Base-by-base conservation (phyloP, 2,797 vertebrate species). In the Diglossa cyanea region DNA sequence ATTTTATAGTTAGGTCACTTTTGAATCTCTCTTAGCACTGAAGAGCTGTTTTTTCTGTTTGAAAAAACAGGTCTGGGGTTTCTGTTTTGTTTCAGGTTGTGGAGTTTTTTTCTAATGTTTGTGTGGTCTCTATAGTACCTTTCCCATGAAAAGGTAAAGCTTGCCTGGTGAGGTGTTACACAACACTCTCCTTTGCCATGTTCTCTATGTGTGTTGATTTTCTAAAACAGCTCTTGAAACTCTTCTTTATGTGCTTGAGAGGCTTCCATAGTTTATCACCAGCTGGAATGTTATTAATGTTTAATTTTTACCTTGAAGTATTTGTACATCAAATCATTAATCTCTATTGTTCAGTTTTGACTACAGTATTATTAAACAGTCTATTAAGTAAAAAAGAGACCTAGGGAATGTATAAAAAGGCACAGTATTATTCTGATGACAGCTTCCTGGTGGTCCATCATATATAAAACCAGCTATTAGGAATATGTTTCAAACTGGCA, bases 291-390 rank as follows among this genome's bases (percentile, higher is more conserved):
- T 81, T 79, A 86, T 37, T 87, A 37, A 88, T 17, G 4, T 83
- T 95, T 83, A 71, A 90, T 96, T 93, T 93, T 93, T 73, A 96
- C 55, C 82, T 95, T 86, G 51, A 91, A 91, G 37, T 57, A 84
- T 90, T 83, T 58, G 66, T 84, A 86, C 66, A 77, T 70, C 70
- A 86, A 91, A 88, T 88, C 54, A 70, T 95, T 93, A 83, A 93
- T 95, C 82, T 94, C 58, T 86, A 75, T 96, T 88, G 79, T 86
- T 96, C 91, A 73, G 61, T 96, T 95, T 94, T 93, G 87, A 90
- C 53, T 84, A 76, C 44, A 88, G 51, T 48, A 73, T 73, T 91
- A 78, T 88, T 94, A 93, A 94, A 91, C 76, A 94, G 66, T 66
- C 48, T 90, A 67, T 94, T 91, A 94, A 88, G 58, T 86, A 93